Conservation (phyloP, 2,888 invertebrate genomes). For the Teinopalpus imperialis region DNA sequence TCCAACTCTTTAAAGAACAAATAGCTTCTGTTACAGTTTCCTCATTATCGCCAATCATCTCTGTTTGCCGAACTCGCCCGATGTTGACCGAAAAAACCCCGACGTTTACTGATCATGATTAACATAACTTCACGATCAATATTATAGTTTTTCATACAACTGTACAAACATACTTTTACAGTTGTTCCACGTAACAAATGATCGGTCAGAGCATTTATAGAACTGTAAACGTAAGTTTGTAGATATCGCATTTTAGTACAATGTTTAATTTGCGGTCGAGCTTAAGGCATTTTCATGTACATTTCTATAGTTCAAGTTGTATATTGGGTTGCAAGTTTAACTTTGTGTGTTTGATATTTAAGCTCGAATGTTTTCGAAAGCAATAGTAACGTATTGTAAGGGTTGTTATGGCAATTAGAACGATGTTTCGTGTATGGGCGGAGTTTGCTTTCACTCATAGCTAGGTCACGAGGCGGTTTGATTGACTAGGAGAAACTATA, state of each 20-base stretch:
- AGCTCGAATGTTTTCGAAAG: conserved; percentile 22
- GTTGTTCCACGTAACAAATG: neutral
- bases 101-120: conserved; percentile 31
- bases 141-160: conserved; percentile 23
- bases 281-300: neutral
- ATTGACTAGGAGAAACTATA: conserved; percentile 2
- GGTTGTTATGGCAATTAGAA: conserved; percentile 24
- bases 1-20: no score
- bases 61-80: conserved; percentile 30
- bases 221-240: conserved; percentile 17
- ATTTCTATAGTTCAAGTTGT: neutral
- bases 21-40: conserved; percentile 37
- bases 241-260: conserved; percentile 2
- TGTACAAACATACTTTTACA: neutral
- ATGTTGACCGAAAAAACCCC: conserved; percentile 27
- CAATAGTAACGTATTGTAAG: conserved; percentile 24
- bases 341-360: conserved; percentile 12
- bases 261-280: conserved; percentile 3
- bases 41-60: conserved; percentile 37
- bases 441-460: conserved; percentile 19
- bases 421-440: conserved; percentile 13
- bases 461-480: conserved; percentile 16
- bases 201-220: neutral
- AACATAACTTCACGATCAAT: conserved; percentile 26
- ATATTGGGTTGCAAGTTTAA: conserved; percentile 1